Evolutionary conservation across 2,797 vertebrate species (phyloP).

Genomic region (Phrynocephalus guinanensis): DNA sequence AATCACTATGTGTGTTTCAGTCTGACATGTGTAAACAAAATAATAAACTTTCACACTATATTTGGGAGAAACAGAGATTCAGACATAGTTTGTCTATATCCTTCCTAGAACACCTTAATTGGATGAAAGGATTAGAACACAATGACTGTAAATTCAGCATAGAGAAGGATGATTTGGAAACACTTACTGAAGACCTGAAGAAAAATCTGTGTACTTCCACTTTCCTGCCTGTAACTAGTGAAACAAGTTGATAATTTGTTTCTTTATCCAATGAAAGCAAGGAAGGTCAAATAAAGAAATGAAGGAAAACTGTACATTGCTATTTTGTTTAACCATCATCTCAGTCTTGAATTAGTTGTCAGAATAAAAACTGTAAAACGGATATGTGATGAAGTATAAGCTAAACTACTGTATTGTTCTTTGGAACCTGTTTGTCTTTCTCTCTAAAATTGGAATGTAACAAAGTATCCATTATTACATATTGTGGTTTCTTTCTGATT

Average conservation of each 20-base stretch:
- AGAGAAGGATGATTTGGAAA: conserved; percentile 18
- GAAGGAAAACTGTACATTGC: conserved; percentile 18
- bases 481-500: conserved; percentile 27
- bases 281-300: fast-evolving
- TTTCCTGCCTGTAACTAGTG: conserved; percentile 11
- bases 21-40: background rate
- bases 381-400: conserved; percentile 34
- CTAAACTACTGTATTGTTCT: background rate
- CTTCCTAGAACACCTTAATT: background rate
- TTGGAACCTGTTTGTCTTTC: conserved; percentile 3
- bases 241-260: conserved; percentile 22
- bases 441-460: conserved; percentile 43
- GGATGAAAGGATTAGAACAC: conserved; percentile 6
- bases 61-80: conserved; percentile 25
- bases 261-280: conserved; percentile 11
- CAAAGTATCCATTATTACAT: conserved; percentile 49
- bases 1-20: conserved; percentile 13
- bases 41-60: background rate
- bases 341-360: background rate
- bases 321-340: conserved; percentile 36
- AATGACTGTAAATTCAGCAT: background rate
- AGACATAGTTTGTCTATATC: conserved; percentile 17
- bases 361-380: conserved; percentile 12
- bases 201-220: background rate
- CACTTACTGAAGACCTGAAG: background rate